phyloP scores from a whole-genome alignment of 2,113 vertebrate species.

The Elaphurus davidianus region DNA sequence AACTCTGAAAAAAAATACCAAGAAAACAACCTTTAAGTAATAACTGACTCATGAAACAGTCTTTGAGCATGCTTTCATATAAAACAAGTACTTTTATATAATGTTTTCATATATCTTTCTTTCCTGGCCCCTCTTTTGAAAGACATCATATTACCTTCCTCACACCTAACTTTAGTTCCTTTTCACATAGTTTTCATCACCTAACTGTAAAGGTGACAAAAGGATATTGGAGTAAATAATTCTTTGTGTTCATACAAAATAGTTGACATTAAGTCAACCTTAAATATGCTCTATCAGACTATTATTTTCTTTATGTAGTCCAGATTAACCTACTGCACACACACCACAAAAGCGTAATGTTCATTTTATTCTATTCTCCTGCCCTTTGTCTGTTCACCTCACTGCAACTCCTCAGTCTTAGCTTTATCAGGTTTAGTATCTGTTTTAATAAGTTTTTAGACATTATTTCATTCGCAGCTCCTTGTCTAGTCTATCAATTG shows the following conservation, averaged over 20 bases:
- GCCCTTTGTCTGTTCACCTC: not conserved
- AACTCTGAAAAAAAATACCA: not conserved
- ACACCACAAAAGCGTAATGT: not conserved
- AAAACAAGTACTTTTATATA: not conserved
- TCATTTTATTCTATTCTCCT: not conserved
- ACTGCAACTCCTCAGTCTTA: not conserved
- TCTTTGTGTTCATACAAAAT: not conserved
- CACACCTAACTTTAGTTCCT: not conserved
- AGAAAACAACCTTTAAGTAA: not conserved
- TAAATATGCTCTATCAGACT: not conserved
- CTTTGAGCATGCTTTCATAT: not conserved
- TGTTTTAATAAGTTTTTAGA: constrained; percentile 28
- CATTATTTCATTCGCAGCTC: not conserved
- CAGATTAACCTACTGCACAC: not conserved
- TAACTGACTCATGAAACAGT: not conserved
- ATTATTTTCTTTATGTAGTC: not conserved
- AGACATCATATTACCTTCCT: not conserved
- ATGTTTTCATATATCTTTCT: not conserved
- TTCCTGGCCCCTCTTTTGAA: rapidly evolving
- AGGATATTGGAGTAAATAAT: not conserved
- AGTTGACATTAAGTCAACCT: not conserved
- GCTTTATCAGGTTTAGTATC: not conserved
- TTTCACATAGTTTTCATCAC: not conserved
- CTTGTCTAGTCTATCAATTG: not conserved
- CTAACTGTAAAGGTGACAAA: not conserved